Base-by-base conservation (phyloP, 2,797 vertebrate genomes). In the Antrozous pallidus region DNA sequence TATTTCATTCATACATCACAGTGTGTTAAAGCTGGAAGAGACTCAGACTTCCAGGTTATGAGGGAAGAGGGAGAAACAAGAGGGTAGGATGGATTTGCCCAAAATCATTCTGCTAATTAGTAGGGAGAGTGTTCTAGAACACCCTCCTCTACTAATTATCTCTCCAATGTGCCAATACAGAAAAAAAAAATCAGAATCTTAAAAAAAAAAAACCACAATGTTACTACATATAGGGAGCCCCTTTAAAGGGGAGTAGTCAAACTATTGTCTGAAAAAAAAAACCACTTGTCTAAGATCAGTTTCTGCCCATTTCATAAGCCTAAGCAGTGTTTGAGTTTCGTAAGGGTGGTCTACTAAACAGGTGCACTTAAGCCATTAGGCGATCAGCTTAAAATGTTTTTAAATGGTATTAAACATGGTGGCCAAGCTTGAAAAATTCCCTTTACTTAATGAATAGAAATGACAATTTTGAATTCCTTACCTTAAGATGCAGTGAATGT, bases 401-500 rank as follows among this genome's bases (percentile, higher is more conserved):
- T 17, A 33, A 61, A 54, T 71, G 38, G 38, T 20, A 67, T 42
- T 63, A 87, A 94, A 71, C 11, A 6, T 67, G 36, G 33, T 90
- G 58, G 1, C 61, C 70, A 80, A 88, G 36, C 86, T 87, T 2
- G 22, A 83, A 93, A 81, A 91, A 65, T 86, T 84, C 83, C 94
- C 77, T 24, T 85, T 93, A 42, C 6, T 83, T 78, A 26, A 49
- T 61, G 11, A 92, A 92, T 88, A 94, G 73, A 70, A 91, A 86
- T 26, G 77, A 81, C 74, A 90, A 89, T 51, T 81, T 79, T 94
- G 31, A 86, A 79, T 96, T 94, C 96, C 95, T 96, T 97, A 95
- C 95, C 78, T 90, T 49, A 88, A 96, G 92, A 94, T 85, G 74
- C 6, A 85, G 10, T 73, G 89, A 95, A 96, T 96, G 95, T 97